These are phyloP conservation scores for Bacillus rossius DNA, from an alignment of 1,140 invertebrate genomes.

Conservation along the genomic window DNA sequence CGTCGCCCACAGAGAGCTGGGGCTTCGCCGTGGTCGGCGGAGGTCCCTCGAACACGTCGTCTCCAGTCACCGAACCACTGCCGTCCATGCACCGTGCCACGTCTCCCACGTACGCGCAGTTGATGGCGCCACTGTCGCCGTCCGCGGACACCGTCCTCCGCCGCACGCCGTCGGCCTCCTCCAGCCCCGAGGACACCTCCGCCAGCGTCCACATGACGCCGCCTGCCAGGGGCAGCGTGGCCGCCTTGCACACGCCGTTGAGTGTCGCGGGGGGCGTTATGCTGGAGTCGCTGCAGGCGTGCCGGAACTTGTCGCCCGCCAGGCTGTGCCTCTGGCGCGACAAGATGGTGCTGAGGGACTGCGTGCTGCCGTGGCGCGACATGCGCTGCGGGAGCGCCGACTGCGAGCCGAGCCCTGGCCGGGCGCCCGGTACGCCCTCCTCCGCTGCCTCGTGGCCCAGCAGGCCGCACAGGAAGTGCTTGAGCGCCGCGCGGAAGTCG, in stretches of 20 bases:
- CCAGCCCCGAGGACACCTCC: conserved; percentile 2
- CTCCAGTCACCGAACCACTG: not conserved
- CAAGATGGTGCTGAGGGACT: not conserved
- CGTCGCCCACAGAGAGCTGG: too few species aligned
- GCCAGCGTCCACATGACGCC: conserved; percentile 2
- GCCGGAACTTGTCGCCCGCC: not conserved
- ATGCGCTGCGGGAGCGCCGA: not conserved
- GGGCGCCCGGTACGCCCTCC: not conserved
- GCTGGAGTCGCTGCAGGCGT: not conserved
- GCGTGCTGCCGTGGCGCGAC: not conserved
- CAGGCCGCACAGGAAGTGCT: conserved; percentile 18
- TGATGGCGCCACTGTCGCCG: conserved; percentile 3
- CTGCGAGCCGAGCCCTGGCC: not conserved
- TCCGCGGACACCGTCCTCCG: not conserved
- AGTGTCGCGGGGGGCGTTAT: not conserved
- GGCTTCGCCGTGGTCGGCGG: not conserved
- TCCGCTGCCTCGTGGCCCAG: not conserved
- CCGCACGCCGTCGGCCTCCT: not conserved
- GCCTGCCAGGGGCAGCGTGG: not conserved
- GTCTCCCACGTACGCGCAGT: conserved; percentile 4
- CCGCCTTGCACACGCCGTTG: not conserved
- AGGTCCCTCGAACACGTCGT: not conserved
- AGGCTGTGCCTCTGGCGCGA: not conserved
- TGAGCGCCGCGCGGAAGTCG: conserved; percentile 70
- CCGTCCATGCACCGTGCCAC: not conserved